Percentiles rank a stretch among this genome's conserved stretches.
Conservation (phyloP, 2,888 invertebrate genomes). For the Ectemnius lituratus region DNA sequence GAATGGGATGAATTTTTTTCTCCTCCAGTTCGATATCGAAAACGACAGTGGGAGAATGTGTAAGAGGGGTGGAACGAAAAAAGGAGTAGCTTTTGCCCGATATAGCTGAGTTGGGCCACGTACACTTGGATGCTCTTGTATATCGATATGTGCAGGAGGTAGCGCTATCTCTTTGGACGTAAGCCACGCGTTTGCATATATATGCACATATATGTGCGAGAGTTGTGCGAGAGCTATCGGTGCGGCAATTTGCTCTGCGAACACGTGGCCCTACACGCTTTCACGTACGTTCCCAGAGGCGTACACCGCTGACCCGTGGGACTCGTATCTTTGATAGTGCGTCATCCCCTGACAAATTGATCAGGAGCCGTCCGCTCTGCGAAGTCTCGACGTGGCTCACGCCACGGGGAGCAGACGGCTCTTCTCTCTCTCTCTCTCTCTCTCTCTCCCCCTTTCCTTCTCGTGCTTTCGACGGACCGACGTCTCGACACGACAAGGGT, state of each 20-base stretch:
- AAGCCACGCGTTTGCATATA: conserved; percentile 6
- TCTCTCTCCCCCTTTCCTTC: too few relatives aligned
- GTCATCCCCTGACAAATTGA: conserved; percentile 65
- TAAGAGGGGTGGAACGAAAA: too few relatives aligned
- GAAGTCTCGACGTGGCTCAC: conserved; percentile 44
- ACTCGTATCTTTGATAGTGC: conserved; percentile 63
- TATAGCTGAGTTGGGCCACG: too few relatives aligned
- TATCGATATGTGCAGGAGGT: too few relatives aligned
- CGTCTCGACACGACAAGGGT: conserved; percentile 1
- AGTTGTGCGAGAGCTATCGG: too few relatives aligned
- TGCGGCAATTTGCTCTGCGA: too few relatives aligned
- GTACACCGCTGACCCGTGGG: conserved; percentile 47
- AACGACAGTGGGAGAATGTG: not conserved
- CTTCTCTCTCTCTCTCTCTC: conserved; percentile 8
- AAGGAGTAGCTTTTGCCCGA: too few relatives aligned
- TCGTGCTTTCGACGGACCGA: too few relatives aligned
- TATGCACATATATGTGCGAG: not conserved
- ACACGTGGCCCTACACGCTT: too few relatives aligned
- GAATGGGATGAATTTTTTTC: not conserved
- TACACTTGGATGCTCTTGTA: too few relatives aligned
- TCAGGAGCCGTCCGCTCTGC: conserved; percentile 48
- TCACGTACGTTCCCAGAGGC: conserved; percentile 47
- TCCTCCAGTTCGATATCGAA: conserved; percentile 8
- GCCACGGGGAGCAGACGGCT: conserved; percentile 28
- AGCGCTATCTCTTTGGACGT: too few relatives aligned